A percentile compares a stretch with the other conserved stretches of the same genome.
Evolutionary conservation across 2,113 vertebrate species (phyloP).

Genomic region (Sus scrofa): DNA sequence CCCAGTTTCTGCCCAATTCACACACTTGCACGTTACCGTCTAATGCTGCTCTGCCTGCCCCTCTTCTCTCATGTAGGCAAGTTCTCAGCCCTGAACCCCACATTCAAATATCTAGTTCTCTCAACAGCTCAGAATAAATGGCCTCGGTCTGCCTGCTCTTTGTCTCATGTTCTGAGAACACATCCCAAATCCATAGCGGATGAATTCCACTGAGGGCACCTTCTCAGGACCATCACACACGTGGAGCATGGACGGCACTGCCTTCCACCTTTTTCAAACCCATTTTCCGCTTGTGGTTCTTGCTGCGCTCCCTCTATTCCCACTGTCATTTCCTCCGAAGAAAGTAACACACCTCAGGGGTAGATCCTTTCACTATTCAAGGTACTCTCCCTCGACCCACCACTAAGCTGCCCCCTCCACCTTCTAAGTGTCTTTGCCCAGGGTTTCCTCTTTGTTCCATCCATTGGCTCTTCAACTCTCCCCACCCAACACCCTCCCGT

Average conservation of each 20-base stretch:
- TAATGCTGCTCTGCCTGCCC: background rate
- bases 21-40: too few species aligned
- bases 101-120: slow-evolving; percentile 40
- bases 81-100: slow-evolving; percentile 37
- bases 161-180: slow-evolving; percentile 37
- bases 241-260: too few species aligned
- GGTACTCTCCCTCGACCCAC: background rate
- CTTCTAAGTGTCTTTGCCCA: background rate
- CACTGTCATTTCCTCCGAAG: background rate
- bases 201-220: background rate
- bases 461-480: slow-evolving; percentile 12
- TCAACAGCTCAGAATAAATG: slow-evolving; percentile 1
- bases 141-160: slow-evolving; percentile 5
- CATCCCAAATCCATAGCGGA: background rate
- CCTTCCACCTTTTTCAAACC: background rate
- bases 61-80: background rate
- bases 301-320: background rate
- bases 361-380: background rate
- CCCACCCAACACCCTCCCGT: background rate
- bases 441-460: background rate
- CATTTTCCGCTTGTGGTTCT: slow-evolving; percentile 31
- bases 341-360: background rate
- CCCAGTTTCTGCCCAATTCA: background rate
- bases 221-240: background rate
- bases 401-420: background rate